phyloP scores from a whole-genome alignment of 2,113 vertebrate species.

The Eudorcas thomsonii region DNA sequence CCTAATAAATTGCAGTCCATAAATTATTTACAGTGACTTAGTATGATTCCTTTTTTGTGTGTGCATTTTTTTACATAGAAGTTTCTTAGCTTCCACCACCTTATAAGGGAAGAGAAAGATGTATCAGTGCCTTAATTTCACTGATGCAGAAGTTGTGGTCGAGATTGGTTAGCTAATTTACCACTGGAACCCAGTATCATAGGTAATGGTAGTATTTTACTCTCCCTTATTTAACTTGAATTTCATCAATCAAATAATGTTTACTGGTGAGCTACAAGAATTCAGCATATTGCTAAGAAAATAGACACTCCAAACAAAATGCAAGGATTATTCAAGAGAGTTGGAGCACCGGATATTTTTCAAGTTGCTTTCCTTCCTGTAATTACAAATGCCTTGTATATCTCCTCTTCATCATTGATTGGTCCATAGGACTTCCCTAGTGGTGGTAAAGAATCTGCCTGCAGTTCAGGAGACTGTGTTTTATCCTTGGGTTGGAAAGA shows the following conservation, averaged over 20 bases:
- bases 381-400: neutral
- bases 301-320: neutral
- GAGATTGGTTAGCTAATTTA: neutral
- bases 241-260: neutral
- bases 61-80: neutral
- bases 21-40: neutral
- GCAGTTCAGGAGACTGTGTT: neutral
- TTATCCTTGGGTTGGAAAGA: neutral
- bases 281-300: neutral
- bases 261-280: neutral
- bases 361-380: neutral
- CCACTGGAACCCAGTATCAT: too few relatives aligned
- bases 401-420: neutral
- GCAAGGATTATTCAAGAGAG: neutral
- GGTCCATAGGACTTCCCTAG: neutral
- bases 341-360: neutral
- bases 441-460: neutral
- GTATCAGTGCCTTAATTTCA: neutral
- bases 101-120: slow-evolving; percentile 11
- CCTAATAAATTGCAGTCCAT: neutral
- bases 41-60: neutral
- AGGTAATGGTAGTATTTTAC: neutral
- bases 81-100: neutral
- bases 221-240: neutral
- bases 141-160: neutral